These are phyloP conservation scores for Drosophila vallismaia DNA, from an alignment of 2,888 invertebrate species.

Conservation along the genomic window DNA sequence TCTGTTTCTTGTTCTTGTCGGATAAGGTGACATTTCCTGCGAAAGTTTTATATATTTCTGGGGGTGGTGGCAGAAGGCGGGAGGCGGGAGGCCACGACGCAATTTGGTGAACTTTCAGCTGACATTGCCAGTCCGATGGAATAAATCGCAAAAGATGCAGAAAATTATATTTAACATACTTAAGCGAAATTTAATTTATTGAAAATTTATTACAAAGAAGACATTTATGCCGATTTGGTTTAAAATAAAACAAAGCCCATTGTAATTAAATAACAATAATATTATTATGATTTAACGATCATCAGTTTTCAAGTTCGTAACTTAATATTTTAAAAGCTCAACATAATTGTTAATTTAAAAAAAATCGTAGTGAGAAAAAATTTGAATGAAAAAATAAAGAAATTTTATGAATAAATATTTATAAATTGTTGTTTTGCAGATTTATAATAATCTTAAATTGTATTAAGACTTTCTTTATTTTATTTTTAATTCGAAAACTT, in stretches of 20 bases:
- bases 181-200: slow-evolving; percentile 39
- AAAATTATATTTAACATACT: slow-evolving; percentile 5
- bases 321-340: slow-evolving; percentile 9
- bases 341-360: neutral
- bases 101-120: slow-evolving; percentile 29
- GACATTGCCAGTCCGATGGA: slow-evolving; percentile 6
- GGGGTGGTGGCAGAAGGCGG: slow-evolving; percentile 10
- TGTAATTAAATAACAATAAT: slow-evolving; percentile 43
- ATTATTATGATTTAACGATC: slow-evolving; percentile 21
- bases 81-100: slow-evolving; percentile 5
- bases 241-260: slow-evolving; percentile 4
- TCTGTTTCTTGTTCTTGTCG: slow-evolving; percentile 32
- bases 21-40: slow-evolving; percentile 75
- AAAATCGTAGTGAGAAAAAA: neutral
- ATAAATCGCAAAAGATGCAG: slow-evolving; percentile 21
- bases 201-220: slow-evolving; percentile 16
- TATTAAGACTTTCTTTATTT: neutral
- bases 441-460: neutral
- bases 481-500: neutral
- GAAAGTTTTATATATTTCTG: slow-evolving; percentile 63
- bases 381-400: neutral
- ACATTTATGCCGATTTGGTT: slow-evolving; percentile 1
- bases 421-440: neutral
- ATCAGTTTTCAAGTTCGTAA: slow-evolving; percentile 14
- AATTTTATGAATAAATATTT: neutral